Percentiles rank a stretch among this genome's conserved stretches.
Conservation (phyloP, 92 coral and sea anemone species). For the Porites divaricata region DNA sequence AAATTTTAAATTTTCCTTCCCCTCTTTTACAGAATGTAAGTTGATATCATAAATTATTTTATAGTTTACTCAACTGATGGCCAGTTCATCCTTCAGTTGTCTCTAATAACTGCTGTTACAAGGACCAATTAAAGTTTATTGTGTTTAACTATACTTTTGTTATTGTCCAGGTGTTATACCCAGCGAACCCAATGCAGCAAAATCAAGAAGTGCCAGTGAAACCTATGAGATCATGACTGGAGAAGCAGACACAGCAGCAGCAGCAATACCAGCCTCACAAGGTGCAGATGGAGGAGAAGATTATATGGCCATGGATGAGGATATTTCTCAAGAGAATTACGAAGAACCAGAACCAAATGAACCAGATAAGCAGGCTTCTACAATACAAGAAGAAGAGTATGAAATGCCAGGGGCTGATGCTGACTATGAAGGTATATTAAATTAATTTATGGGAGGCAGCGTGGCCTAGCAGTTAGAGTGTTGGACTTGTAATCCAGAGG, state of each 20-base stretch:
- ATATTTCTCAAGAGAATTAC: not conserved
- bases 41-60: no score
- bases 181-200: not conserved
- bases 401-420: constrained; percentile 30
- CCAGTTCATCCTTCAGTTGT: no score
- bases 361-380: not conserved
- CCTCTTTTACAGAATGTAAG: no score
- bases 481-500: no score
- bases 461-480: no score
- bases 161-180: no score
- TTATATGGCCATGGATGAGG: constrained; percentile 16
- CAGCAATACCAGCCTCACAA: not conserved
- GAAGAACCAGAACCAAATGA: constrained; percentile 31
- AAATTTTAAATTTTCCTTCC: no score
- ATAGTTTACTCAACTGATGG: no score
- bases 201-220: not conserved
- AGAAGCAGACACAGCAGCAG: constrained; percentile 4
- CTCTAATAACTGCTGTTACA: no score
- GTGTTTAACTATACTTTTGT: no score
- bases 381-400: constrained; percentile 21
- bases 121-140: no score
- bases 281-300: constrained; percentile 32
- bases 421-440: constrained; percentile 30
- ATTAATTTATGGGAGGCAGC: not conserved
- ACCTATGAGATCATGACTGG: constrained; percentile 37